Conservation (phyloP, 2,797 vertebrate genomes). For the Sebastes umbrosus region DNA sequence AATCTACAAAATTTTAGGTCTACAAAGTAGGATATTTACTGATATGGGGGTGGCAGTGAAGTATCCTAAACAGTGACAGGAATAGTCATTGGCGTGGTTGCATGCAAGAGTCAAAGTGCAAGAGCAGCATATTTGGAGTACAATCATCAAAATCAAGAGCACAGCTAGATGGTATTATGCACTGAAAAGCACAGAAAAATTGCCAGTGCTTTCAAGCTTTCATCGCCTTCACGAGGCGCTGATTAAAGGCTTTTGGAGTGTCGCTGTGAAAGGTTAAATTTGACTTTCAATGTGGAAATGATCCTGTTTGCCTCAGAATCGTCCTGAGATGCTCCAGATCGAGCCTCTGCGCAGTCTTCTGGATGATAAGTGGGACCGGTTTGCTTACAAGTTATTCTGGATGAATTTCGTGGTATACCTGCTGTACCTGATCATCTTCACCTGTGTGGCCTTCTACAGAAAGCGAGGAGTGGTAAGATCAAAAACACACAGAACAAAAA, state of each 20-base stretch:
- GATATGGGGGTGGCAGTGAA: no score
- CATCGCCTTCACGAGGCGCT: neutral
- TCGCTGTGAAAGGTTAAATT: neutral
- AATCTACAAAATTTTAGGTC: no score
- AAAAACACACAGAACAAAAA: neutral
- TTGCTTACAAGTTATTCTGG: conserved; percentile 88
- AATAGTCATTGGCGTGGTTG: no score
- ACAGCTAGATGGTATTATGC: no score
- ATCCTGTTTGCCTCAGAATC: conserved; percentile 80
- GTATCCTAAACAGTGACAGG: no score
- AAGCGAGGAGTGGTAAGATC: conserved; percentile 79
- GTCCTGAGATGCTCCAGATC: conserved; percentile 91
- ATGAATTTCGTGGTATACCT: conserved; percentile 88
- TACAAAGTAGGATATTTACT: no score
- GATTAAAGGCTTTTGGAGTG: neutral
- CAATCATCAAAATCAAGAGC: no score
- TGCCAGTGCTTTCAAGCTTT: neutral
- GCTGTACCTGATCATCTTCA: conserved; percentile 87
- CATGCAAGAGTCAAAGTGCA: no score
- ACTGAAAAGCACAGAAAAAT: neutral
- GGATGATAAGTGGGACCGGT: conserved; percentile 91
- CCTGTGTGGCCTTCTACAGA: conserved; percentile 83
- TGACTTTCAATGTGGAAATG: neutral
- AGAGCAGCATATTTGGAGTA: no score
- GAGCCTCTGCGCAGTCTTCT: conserved; percentile 89